Base-by-base conservation (phyloP, 2,113 vertebrate species). In the Eptesicus fuscus region DNA sequence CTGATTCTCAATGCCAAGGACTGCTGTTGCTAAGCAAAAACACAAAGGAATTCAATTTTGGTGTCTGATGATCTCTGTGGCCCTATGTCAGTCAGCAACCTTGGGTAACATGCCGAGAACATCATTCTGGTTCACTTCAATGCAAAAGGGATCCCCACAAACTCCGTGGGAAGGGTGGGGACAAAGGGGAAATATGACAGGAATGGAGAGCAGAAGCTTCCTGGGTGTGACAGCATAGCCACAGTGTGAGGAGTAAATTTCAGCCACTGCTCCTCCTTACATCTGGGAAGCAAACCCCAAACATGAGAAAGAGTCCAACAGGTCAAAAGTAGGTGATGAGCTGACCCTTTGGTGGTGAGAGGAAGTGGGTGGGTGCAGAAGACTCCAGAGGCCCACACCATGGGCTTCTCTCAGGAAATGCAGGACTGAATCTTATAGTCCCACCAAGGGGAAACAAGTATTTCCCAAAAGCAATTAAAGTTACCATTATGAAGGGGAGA, bases 51-150 rank as follows among this genome's bases (percentile, higher is more conserved):
- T 28, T 42, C 56, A 63, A 30, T 35, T 51, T 88, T 77, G 49
- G 9, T 51, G 77, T 69, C 20, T 2, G 3, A 16, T 28, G 13
- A 32, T 22, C 5, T 85, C 40, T 47, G n/a, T 23, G 25, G 40
- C 5, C 9, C 13, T n/a, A 9, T 10, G n/a, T 65, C 35, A 80
- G 78, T 42, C 44, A 14, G 9, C 22, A 9, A 0, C 3, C 20
- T 93, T 82, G 69, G 32, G 42, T 28, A 14, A 47, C 11, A 13
- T 32, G 47, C 69, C 67, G 13, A 2, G 47, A 53, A 84, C 56
- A 76, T 44, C 40, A 49, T 25, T 69, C 30, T 69, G 47, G 32
- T 53, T 44, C 67, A 91, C 79, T 77, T 95, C 51, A 73, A 14
- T 40, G 23, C 65, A 18, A 44, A 56, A 78, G 22, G 35, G 18